phyloP scores from a whole-genome alignment of 2,888 invertebrate genomes.

The Congeria kusceri region DNA sequence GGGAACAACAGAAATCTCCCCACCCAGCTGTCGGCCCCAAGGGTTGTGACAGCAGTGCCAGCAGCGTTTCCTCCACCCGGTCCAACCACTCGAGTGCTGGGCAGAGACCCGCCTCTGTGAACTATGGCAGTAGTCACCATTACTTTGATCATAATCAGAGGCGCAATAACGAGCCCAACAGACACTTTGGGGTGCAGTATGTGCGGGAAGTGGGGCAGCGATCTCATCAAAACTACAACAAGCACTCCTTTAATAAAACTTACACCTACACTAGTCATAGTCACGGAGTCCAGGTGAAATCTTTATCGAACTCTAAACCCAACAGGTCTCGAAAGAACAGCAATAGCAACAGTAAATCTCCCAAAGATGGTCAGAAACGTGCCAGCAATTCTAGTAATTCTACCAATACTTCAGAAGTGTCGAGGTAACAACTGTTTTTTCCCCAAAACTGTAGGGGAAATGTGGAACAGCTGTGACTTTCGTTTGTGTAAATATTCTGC shows the following conservation, averaged over 20 bases:
- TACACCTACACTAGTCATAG: constrained; percentile 14
- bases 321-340: constrained; percentile 25
- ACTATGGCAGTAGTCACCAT: constrained; percentile 51
- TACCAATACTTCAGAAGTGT: no score
- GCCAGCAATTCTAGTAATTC: background rate
- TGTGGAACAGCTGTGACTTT: no score
- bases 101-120: constrained; percentile 33
- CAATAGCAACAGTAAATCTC: constrained; percentile 28
- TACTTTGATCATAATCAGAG: constrained; percentile 57
- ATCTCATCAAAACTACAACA: constrained; percentile 8
- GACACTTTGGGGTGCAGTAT: background rate
- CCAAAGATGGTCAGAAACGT: constrained; percentile 17
- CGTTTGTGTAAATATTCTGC: no score
- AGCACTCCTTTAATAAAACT: constrained; percentile 18
- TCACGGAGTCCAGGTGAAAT: background rate
- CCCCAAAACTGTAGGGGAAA: no score
- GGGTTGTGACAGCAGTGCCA: constrained; percentile 77
- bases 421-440: no score
- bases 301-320: background rate
- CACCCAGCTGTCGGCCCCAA: constrained; percentile 54
- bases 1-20: constrained; percentile 59
- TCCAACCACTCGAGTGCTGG: constrained; percentile 48
- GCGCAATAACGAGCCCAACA: constrained; percentile 22
- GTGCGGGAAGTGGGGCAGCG: background rate
- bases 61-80: constrained; percentile 78